These are phyloP conservation scores for Frankliniella intonsa DNA, from an alignment of 2,888 invertebrate genomes.

Conservation along the genomic window DNA sequence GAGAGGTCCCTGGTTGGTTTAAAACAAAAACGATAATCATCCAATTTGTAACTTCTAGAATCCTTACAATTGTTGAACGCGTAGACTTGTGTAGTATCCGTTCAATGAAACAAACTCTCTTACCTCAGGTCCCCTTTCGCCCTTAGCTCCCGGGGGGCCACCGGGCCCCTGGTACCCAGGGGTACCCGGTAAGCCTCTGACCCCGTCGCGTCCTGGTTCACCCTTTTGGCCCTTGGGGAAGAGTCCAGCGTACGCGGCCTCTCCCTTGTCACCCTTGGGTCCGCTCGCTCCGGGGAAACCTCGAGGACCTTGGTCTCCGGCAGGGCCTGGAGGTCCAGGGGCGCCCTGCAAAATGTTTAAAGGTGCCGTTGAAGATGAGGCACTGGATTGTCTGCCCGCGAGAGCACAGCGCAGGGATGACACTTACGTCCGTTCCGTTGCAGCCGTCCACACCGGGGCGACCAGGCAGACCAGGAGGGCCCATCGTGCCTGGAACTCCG, in stretches of 20 bases:
- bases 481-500: slow-evolving; percentile 67
- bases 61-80: too few species aligned
- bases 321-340: slow-evolving; percentile 64
- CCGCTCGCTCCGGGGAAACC: slow-evolving; percentile 66
- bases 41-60: background rate
- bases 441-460: slow-evolving; percentile 88
- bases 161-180: slow-evolving; percentile 59
- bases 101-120: slow-evolving; percentile 36
- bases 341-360: slow-evolving; percentile 56
- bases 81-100: background rate
- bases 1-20: slow-evolving; percentile 54
- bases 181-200: slow-evolving; percentile 60
- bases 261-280: slow-evolving; percentile 72
- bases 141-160: slow-evolving; percentile 58
- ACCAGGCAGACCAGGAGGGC: slow-evolving; percentile 66
- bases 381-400: too few species aligned
- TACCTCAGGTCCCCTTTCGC: slow-evolving; percentile 58
- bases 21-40: slow-evolving; percentile 37
- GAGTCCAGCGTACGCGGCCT: slow-evolving; percentile 67
- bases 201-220: slow-evolving; percentile 73
- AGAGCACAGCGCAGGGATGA: too few species aligned
- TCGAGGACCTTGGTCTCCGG: slow-evolving; percentile 70
- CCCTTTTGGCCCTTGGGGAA: slow-evolving; percentile 79
- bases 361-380: background rate
- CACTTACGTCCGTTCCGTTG: slow-evolving; percentile 86